These are phyloP conservation scores for Phaedon cochleariae DNA, from an alignment of 2,888 invertebrate species.

Conservation along the genomic window DNA sequence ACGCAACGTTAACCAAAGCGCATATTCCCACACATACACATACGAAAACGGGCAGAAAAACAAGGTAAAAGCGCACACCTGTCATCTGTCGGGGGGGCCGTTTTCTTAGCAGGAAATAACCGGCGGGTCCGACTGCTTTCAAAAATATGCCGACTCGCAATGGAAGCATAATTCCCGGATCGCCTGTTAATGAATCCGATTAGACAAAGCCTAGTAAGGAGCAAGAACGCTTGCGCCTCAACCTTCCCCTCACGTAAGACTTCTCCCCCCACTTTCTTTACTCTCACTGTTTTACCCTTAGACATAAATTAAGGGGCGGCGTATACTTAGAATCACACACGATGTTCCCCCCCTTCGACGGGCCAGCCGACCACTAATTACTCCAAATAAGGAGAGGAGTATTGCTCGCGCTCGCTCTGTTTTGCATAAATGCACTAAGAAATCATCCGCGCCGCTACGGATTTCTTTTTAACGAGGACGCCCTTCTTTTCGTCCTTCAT, in stretches of 20 bases:
- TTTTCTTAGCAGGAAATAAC: constrained; percentile 53
- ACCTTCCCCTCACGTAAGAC: constrained; percentile 53
- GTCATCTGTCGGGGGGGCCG: constrained; percentile 49
- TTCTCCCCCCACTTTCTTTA: constrained; percentile 54
- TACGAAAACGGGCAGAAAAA: constrained; percentile 41
- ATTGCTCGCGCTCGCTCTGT: constrained; percentile 53
- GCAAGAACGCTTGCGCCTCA: constrained; percentile 62
- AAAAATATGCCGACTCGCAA: constrained; percentile 65
- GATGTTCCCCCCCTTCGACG: constrained; percentile 57
- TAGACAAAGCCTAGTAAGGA: constrained; percentile 65
- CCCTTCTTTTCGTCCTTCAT: constrained; percentile 54
- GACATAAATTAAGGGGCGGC: constrained; percentile 64
- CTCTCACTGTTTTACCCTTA: constrained; percentile 64
- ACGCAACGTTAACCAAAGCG: constrained; percentile 40
- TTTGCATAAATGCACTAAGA: constrained; percentile 62
- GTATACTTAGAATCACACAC: constrained; percentile 63
- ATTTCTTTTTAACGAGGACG: constrained; percentile 56
- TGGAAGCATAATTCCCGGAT: constrained; percentile 67
- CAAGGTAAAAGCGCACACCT: constrained; percentile 49
- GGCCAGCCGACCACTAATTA: constrained; percentile 62
- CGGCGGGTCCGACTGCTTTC: constrained; percentile 63
- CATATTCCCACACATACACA: constrained; percentile 49
- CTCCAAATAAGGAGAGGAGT: constrained; percentile 54
- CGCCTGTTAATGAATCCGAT: constrained; percentile 70
- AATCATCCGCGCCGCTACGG: constrained; percentile 52